Evolutionary conservation across 2,113 vertebrate species (phyloP), one percentile per base, ranked within the genome.

Genomic region (Mandrillus leucophaeus): DNA sequence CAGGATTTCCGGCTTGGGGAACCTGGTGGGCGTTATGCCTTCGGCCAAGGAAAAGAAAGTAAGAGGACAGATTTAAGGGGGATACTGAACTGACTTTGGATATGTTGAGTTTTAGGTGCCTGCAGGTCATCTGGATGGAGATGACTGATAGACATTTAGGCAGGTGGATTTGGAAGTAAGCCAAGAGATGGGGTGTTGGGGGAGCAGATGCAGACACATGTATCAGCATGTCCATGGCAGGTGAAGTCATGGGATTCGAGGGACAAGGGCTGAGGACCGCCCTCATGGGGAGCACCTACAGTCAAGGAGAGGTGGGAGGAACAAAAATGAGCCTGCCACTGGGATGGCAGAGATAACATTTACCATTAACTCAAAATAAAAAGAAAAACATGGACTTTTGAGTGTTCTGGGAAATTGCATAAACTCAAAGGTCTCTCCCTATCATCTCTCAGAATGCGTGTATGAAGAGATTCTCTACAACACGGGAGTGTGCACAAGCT

Each of bases 191-290:
- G 4, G 27, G 57, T 30, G 66, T 68, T 1, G 16, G 66, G 66
- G 32, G 13, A 40, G 7, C 48, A 40, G 38, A 32, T n/a, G 11
- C 6, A 55, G 38, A n/a, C 7, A 2, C 4, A 17, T 5, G 27
- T 38, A 5, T 55, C 11, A 27, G 7, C 22, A 30, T 0, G 8
- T 7, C 23, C 0, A 0, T 0, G 12, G 25, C 8, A 55, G 32
- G 23, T 43, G 13, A 40, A 13, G 16, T 16, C 45, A 0, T 23
- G 35, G 43, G 35, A 32, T 32, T 38, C 1, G 38, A 85, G 72
- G 45, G 50, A 52, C 64, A n/a, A 13, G 30, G 57, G 12, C 40
- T 20, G n/a, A 81, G 40, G 64, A 25, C 38, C n/a, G 43, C 12
- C 32, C 45, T 30, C 55, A 3, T 16, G n/a, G 43, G 20, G 8